Evolutionary conservation across 2,888 invertebrate species (phyloP).

Genomic region (Trachelus tabidus): DNA sequence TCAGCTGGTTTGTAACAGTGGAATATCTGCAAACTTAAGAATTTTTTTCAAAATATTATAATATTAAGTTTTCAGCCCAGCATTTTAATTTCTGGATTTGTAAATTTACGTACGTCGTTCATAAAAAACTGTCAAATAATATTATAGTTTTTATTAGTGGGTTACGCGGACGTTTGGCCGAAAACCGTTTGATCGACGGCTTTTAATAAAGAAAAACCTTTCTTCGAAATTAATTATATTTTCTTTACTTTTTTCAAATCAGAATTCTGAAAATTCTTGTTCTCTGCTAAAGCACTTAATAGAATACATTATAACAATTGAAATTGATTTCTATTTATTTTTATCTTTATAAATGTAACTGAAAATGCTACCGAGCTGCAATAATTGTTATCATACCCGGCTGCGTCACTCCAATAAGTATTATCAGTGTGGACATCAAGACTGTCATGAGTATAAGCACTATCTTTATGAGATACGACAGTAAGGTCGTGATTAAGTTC

Average conservation of each 20-base stretch:
- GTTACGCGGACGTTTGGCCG: too few relatives aligned
- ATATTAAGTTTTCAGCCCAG: not conserved
- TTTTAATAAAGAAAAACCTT: too few relatives aligned
- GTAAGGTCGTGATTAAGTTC: constrained; percentile 71
- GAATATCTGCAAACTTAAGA: constrained; percentile 69
- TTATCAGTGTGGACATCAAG: constrained; percentile 82
- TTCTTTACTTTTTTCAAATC: too few relatives aligned
- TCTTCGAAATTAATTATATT: too few relatives aligned
- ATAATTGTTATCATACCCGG: constrained; percentile 69
- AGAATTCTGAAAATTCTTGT: too few relatives aligned
- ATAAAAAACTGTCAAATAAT: too few relatives aligned
- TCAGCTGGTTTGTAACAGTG: constrained; percentile 73
- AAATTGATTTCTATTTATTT: not conserved
- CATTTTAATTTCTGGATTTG: too few relatives aligned
- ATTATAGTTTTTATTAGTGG: too few relatives aligned
- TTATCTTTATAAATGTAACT: not conserved
- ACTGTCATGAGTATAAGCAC: constrained; percentile 77
- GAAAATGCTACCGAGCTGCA: not conserved
- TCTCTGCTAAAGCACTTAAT: too few relatives aligned
- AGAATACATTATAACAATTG: too few relatives aligned
- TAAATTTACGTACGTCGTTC: too few relatives aligned
- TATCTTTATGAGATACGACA: constrained; percentile 71
- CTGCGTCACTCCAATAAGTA: constrained; percentile 81
- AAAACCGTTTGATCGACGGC: too few relatives aligned
- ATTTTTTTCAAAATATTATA: not conserved